These are phyloP conservation scores for Thereuonema tuberculata DNA, from an alignment of 1,140 invertebrate species.

Conservation along the genomic window DNA sequence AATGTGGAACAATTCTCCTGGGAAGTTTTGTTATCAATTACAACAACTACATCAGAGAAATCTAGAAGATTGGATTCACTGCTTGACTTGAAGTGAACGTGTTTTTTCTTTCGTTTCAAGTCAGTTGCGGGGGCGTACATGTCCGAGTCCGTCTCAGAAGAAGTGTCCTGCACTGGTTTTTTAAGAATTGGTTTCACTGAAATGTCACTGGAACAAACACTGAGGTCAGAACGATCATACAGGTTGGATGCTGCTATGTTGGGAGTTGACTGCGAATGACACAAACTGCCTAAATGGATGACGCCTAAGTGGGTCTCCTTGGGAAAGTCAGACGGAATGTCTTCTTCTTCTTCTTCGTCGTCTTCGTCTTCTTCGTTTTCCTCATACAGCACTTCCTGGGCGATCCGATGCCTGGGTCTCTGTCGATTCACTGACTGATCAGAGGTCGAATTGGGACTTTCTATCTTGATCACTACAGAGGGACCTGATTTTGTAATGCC, in stretches of 20 bases:
- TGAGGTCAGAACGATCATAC: no score
- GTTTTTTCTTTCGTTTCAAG: neutral
- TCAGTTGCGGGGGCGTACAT: neutral
- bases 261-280: neutral
- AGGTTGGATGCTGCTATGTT: neutral
- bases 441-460: no score
- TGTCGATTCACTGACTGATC: no score
- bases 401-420: no score
- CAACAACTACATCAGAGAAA: neutral
- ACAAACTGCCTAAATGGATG: no score
- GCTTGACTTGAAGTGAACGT: conserved; percentile 4
- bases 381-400: neutral
- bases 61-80: neutral
- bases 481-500: neutral
- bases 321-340: no score
- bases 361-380: neutral
- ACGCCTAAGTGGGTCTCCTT: neutral
- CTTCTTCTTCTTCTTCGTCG: neutral
- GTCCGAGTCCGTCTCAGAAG: neutral
- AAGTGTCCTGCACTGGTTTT: conserved; percentile 13
- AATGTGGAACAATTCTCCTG: no score
- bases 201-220: neutral
- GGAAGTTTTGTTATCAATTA: no score
- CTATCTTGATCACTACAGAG: neutral
- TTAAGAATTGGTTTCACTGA: conserved; percentile 19